Percentiles rank a stretch among this genome's conserved stretches.
Conservation (phyloP, 92 coral and sea anemone species). For the Epizoanthus fatuus region DNA sequence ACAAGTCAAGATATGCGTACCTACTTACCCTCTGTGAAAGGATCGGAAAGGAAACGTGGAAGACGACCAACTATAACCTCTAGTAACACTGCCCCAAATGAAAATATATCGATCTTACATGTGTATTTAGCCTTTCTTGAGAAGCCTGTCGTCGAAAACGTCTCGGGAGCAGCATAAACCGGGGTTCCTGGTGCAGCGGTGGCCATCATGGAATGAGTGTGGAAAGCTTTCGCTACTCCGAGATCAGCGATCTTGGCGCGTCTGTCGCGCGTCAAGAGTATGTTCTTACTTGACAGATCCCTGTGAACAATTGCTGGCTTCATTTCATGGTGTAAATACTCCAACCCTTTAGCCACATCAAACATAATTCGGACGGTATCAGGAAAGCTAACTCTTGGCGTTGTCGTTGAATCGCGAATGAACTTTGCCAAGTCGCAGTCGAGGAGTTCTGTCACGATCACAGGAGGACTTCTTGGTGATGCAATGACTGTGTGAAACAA, state of each 20-base stretch:
- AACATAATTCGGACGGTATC: constrained; percentile 71
- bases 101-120: constrained; percentile 79
- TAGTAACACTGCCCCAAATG: constrained; percentile 77
- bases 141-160: constrained; percentile 45
- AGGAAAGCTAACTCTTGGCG: constrained; percentile 52
- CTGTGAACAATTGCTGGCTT: constrained; percentile 71
- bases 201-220: constrained; percentile 76
- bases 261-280: constrained; percentile 49
- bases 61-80: constrained; percentile 79
- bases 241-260: constrained; percentile 82
- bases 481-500: constrained; percentile 70
- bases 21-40: constrained; percentile 54
- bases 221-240: constrained; percentile 80
- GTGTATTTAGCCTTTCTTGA: constrained; percentile 60
- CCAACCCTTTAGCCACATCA: constrained; percentile 72
- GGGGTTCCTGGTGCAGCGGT: constrained; percentile 75
- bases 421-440: constrained; percentile 60
- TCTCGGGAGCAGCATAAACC: constrained; percentile 84
- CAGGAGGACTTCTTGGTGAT: constrained; percentile 61
- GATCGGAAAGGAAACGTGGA: constrained; percentile 57
- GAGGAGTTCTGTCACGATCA: constrained; percentile 73
- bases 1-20: too few species aligned
- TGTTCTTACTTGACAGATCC: constrained; percentile 78
- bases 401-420: constrained; percentile 35
- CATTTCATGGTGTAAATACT: constrained; percentile 63